Evolutionary conservation across 2,113 vertebrate species (phyloP).

Genomic region (Myrmecophaga tridactyla): DNA sequence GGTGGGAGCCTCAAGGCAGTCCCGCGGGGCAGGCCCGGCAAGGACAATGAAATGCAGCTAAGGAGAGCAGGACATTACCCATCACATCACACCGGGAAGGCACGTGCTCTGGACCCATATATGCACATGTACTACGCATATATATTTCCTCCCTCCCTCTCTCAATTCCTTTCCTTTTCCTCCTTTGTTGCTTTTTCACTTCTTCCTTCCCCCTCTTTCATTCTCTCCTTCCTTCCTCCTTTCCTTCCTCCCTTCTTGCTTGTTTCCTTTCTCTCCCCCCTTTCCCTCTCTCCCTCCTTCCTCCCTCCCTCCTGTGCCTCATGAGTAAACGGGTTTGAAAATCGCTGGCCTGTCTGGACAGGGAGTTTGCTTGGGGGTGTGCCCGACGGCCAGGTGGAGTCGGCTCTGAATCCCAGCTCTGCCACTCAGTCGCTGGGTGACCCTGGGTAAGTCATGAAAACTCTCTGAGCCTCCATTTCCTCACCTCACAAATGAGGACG

Average conservation of each 20-base stretch:
- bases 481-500: neutral
- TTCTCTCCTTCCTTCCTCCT: neutral
- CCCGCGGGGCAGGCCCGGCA: fast-evolving
- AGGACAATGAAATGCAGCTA: fast-evolving
- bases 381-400: neutral
- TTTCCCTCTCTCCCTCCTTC: too few species aligned
- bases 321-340: neutral
- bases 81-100: neutral
- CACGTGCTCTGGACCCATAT: neutral
- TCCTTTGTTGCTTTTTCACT: neutral
- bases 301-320: neutral
- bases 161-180: neutral
- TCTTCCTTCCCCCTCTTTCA: neutral
- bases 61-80: neutral
- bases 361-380: fast-evolving
- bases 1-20: neutral
- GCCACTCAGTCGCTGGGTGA: neutral
- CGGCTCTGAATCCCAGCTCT: neutral
- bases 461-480: neutral
- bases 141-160: neutral
- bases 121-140: fast-evolving
- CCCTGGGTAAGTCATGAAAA: fast-evolving
- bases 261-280: too few species aligned
- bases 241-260: neutral
- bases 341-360: neutral